These are phyloP conservation scores for Chorisops tibialis DNA, from an alignment of 2,888 invertebrate genomes.

Conservation along the genomic window DNA sequence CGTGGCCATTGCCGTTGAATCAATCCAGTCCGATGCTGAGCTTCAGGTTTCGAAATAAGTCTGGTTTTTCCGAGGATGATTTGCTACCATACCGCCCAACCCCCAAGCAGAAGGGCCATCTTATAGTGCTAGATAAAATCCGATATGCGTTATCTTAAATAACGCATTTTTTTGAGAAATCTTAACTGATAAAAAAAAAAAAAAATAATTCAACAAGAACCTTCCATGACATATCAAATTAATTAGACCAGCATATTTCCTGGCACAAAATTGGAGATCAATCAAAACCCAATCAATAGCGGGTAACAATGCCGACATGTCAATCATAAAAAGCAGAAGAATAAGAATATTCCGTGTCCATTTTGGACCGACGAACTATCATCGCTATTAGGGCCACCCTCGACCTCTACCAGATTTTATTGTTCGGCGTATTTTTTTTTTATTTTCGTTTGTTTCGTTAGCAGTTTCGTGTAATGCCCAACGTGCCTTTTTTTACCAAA, in stretches of 20 bases:
- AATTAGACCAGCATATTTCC: constrained; percentile 19
- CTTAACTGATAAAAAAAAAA: too few species aligned
- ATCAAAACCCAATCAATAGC: constrained; percentile 16
- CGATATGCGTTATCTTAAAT: too few species aligned
- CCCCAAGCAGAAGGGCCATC: too few species aligned
- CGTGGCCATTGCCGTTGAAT: too few species aligned
- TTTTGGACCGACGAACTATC: background rate
- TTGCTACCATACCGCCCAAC: too few species aligned
- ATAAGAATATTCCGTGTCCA: background rate
- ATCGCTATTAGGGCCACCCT: constrained; percentile 14
- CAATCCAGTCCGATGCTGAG: too few species aligned
- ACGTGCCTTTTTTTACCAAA: constrained; percentile 17
- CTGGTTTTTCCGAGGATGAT: too few species aligned
- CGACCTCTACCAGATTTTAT: background rate
- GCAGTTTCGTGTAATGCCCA: constrained; percentile 11
- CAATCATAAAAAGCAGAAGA: constrained; percentile 15
- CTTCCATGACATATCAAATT: background rate
- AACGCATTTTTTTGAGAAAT: too few species aligned
- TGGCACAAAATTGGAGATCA: background rate
- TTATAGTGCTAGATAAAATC: too few species aligned
- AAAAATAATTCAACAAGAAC: too few species aligned
- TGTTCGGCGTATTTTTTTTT: background rate
- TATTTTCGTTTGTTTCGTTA: too few species aligned
- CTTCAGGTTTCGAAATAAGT: too few species aligned
- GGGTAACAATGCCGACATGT: background rate